phyloP scores from a whole-genome alignment of 2,113 vertebrate genomes.

The Gasterosteus aculeatus region DNA sequence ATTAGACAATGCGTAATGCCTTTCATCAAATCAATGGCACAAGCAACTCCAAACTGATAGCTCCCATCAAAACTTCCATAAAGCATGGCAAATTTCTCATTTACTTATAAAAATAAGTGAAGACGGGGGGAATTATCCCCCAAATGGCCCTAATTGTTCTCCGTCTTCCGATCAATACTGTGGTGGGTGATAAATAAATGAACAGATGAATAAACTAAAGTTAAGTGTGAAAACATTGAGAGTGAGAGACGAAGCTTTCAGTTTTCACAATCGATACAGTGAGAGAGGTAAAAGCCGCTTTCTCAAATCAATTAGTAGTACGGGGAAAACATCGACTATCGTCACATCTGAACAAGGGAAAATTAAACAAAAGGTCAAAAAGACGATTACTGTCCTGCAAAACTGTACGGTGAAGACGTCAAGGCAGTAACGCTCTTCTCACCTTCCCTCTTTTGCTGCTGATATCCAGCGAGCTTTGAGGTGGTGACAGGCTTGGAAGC shows the following conservation, averaged over 20 bases:
- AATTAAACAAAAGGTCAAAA: background rate
- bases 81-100: constrained; percentile 83
- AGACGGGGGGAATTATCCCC: constrained; percentile 77
- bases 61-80: constrained; percentile 91
- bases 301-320: background rate
- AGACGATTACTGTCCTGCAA: background rate
- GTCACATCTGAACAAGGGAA: background rate
- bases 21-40: constrained; percentile 98
- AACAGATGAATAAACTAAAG: constrained; percentile 65
- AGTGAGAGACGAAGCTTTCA: background rate
- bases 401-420: constrained; percentile 25
- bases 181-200: constrained; percentile 50
- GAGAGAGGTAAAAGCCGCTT: background rate
- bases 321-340: background rate
- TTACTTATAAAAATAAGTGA: constrained; percentile 79
- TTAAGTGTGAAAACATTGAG: constrained; percentile 49
- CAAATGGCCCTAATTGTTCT: constrained; percentile 79
- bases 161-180: constrained; percentile 76
- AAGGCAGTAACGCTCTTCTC: constrained; percentile 38
- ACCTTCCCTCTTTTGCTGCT: constrained; percentile 42
- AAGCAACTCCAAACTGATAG: constrained; percentile 93
- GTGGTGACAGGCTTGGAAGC: constrained; percentile 83
- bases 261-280: background rate
- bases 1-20: constrained; percentile 99
- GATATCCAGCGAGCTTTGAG: constrained; percentile 63